Evolutionary conservation across 2,888 invertebrate species (phyloP), one percentile per base, ranked within the genome.

Genomic region (Thumatha senex): DNA sequence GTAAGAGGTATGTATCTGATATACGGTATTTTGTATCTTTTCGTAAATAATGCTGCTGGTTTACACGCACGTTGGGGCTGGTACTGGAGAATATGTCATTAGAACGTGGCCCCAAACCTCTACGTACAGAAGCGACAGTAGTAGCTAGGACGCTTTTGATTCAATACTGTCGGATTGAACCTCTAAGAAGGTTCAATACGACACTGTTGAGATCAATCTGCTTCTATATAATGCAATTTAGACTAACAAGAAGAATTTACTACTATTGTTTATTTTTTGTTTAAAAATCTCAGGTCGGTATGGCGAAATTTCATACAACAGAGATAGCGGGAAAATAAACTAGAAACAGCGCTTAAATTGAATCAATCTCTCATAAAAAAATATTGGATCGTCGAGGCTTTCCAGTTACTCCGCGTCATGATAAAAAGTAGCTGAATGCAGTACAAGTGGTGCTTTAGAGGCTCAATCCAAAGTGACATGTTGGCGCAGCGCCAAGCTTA

Each of bases 391-490:
- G 18, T 24, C 13, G 39, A 15, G 40, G 41, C 34, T 51, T 63
- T 56, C 48, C 63, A 62, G 46, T 50, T 51, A 35, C 36, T 45
- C 18, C 7, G 51, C 51, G 46, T 44, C 40, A 50, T 40, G 50
- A 58, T 39, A 66, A 62, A 62, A 63, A 55, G 46, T 52, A 48
- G 29, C 38, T 12, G 38, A 52, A 51, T 48, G 42, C 33, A 52
- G 48, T 36, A 59, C 56, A 63, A 66, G 56, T 54, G 54, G 56
- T 56, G 43, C 63, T 59, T 51, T 46, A 53, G 18, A 40, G 12
- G 43, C 40, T 45, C 47, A 50, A 48, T 43, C 46, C 42, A 41
- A 63, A 63, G 59, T 54, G 36, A 45, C 45, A 44, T 24, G 48
- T 5, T 24, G 18, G 18, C 18, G 15, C 33, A 11, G 41, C 51